A percentile compares a stretch with the other conserved stretches of the same genome.
Conservation (phyloP, 2,113 vertebrate species). For the Periophthalmus modestus region DNA sequence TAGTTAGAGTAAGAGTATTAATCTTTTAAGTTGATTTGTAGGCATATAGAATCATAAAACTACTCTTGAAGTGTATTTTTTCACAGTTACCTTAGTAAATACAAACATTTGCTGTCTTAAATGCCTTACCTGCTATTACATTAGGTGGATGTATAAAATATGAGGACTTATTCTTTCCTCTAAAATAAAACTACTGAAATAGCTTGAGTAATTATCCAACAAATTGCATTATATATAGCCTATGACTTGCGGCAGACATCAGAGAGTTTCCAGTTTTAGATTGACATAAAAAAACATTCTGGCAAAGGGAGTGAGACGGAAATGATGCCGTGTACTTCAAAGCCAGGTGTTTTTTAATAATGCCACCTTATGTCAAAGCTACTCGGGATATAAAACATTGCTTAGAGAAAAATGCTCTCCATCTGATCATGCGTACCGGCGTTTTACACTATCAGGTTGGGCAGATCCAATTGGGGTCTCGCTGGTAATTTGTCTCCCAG, state of each 20-base stretch:
- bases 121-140: too few species aligned
- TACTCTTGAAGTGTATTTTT: too few species aligned
- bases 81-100: neutral
- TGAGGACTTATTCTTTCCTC: neutral
- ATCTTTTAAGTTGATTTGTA: too few species aligned
- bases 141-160: neutral
- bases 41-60: too few species aligned
- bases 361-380: constrained; percentile 11
- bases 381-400: constrained; percentile 1
- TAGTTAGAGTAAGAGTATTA: too few species aligned
- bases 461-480: constrained; percentile 69
- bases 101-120: neutral
- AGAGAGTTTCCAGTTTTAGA: constrained; percentile 18
- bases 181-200: neutral
- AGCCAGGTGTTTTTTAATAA: constrained; percentile 9
- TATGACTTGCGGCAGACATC: constrained; percentile 15
- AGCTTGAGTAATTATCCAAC: constrained; percentile 9
- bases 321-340: constrained; percentile 7
- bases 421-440: constrained; percentile 42
- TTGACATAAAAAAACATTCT: constrained; percentile 22
- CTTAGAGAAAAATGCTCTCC: constrained; percentile 32
- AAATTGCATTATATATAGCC: constrained; percentile 23
- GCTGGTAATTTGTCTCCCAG: constrained; percentile 65
- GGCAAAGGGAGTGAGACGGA: neutral
- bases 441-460: constrained; percentile 55